phyloP scores from a whole-genome alignment of 2,797 vertebrate genomes.

The Varecia variegata region DNA sequence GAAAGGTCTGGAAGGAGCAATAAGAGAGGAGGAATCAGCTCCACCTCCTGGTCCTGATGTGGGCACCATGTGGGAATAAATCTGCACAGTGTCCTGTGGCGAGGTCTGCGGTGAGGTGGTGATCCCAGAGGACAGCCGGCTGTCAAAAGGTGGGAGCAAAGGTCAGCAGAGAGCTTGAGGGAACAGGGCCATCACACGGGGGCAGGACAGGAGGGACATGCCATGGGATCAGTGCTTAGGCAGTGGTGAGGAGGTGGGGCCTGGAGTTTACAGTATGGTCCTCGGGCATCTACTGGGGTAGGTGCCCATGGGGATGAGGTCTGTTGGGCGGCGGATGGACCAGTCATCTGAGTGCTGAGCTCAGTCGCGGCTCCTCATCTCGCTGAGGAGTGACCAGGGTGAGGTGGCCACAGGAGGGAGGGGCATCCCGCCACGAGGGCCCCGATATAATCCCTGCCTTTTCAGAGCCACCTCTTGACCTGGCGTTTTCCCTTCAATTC shows the following conservation, averaged over 20 bases:
- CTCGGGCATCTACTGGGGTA: neutral
- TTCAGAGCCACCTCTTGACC: neutral
- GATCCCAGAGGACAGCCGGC: neutral
- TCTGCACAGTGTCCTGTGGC: neutral
- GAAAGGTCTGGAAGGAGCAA: neutral
- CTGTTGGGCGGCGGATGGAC: rapidly evolving
- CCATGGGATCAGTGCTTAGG: neutral
- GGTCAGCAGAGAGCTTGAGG: neutral
- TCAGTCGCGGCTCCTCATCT: rapidly evolving
- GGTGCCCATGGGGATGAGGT: neutral
- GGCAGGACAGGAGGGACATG: neutral
- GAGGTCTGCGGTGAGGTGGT: neutral
- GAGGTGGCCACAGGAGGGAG: neutral
- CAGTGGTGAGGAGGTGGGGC: no score
- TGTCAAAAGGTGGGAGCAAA: neutral
- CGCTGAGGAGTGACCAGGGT: rapidly evolving
- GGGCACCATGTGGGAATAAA: neutral
- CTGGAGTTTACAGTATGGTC: neutral
- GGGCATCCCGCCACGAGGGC: rapidly evolving
- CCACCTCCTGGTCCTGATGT: no score
- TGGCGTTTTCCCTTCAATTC: neutral
- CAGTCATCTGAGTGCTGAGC: neutral
- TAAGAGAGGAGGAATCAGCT: neutral
- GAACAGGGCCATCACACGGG: no score
- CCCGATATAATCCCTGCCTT: rapidly evolving